phyloP scores from a whole-genome alignment of 2,888 invertebrate species.

The Ecliptopera silaceata region DNA sequence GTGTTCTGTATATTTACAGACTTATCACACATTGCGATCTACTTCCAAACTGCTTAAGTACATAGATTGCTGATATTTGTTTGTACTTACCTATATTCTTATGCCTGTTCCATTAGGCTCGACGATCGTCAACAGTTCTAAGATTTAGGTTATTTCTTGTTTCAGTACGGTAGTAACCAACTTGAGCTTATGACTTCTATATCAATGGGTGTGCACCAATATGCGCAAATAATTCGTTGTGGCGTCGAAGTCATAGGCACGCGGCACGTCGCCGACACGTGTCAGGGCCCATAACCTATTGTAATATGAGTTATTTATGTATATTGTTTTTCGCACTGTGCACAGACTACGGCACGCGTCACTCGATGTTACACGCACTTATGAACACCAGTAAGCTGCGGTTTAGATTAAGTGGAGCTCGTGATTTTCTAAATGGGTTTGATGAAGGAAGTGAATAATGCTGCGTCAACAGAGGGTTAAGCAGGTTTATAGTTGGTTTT shows the following conservation, averaged over 20 bases:
- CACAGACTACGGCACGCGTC: conserved; percentile 35
- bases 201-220: conserved; percentile 49
- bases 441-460: conserved; percentile 9
- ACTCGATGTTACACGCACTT: conserved; percentile 28
- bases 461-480: background rate
- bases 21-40: too few relatives aligned
- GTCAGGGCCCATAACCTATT: conserved; percentile 49
- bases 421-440: conserved; percentile 30
- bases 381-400: conserved; percentile 31
- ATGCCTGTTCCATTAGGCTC: too few relatives aligned
- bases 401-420: conserved; percentile 24
- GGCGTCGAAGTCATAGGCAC: conserved; percentile 54
- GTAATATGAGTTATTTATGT: conserved; percentile 76
- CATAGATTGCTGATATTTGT: too few relatives aligned
- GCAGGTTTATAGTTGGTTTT: background rate
- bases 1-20: too few relatives aligned
- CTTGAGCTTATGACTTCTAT: background rate
- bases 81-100: too few relatives aligned
- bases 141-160: too few relatives aligned
- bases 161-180: background rate
- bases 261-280: conserved; percentile 54
- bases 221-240: conserved; percentile 72
- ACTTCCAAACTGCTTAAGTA: too few relatives aligned
- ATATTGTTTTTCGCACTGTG: conserved; percentile 63
- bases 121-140: too few relatives aligned